These are phyloP conservation scores for Acinonyx jubatus DNA, from an alignment of 2,113 vertebrate genomes.

Conservation along the genomic window DNA sequence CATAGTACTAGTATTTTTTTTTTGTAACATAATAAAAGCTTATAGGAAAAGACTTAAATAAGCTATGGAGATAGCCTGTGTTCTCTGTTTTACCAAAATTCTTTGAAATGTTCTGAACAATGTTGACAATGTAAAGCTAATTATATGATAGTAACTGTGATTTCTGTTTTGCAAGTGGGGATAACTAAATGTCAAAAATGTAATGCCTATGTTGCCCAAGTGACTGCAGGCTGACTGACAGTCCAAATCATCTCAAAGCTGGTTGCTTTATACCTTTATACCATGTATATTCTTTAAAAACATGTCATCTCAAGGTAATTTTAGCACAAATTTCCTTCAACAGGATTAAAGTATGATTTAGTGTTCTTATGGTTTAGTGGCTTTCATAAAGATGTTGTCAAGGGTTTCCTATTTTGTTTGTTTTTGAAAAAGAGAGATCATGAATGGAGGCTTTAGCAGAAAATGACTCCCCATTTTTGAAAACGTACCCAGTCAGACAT, in stretches of 20 bases:
- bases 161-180: not conserved
- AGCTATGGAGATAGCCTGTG: not conserved
- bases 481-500: not conserved
- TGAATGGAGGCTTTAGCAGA: not conserved
- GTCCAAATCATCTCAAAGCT: not conserved
- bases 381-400: conserved; percentile 22
- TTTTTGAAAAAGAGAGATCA: conserved; percentile 1
- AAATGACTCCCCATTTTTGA: not conserved
- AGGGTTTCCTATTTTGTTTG: not conserved
- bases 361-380: not conserved
- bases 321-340: conserved; percentile 31
- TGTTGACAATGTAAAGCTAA: not conserved
- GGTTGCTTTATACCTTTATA: not conserved
- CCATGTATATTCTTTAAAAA: conserved; percentile 1
- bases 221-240: not conserved
- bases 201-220: not conserved
- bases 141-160: not conserved
- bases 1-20: not conserved
- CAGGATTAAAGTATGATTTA: not conserved
- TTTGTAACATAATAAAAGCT: conserved; percentile 37
- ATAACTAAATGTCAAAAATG: conserved; percentile 6
- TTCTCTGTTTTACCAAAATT: conserved; percentile 32
- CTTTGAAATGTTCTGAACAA: not conserved
- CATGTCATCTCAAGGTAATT: not conserved
- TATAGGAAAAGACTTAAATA: conserved; percentile 26